A percentile compares a stretch with the other conserved stretches of the same genome.
These are phyloP conservation scores for Lordiphosa mommai DNA, from an alignment of 1,140 invertebrate species.

Conservation along the genomic window DNA sequence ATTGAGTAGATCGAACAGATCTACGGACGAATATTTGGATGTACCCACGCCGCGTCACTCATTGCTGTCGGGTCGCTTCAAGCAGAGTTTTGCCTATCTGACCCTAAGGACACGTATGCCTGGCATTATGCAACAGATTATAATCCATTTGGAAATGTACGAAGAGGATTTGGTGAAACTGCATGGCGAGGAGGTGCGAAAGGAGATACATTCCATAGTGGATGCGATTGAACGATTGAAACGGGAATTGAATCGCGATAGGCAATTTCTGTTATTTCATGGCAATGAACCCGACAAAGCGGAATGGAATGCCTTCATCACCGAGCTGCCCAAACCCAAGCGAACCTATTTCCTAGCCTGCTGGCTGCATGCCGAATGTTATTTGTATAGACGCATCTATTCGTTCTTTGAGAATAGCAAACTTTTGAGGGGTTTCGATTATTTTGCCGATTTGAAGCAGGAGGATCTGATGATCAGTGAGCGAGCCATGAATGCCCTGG, in stretches of 20 bases:
- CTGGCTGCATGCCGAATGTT: conserved; percentile 96
- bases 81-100: conserved; percentile 60
- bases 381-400: conserved; percentile 91
- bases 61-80: conserved; percentile 47
- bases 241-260: conserved; percentile 26
- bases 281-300: conserved; percentile 48
- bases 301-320: conserved; percentile 59
- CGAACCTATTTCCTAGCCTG: conserved; percentile 87
- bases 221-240: conserved; percentile 27
- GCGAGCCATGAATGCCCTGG: conserved; percentile 82
- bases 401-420: conserved; percentile 89
- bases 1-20: neutral
- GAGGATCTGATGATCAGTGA: conserved; percentile 82
- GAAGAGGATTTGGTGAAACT: neutral
- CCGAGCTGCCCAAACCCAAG: conserved; percentile 37
- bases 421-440: conserved; percentile 86
- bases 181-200: conserved; percentile 22
- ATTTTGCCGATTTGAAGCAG: conserved; percentile 88
- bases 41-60: conserved; percentile 48
- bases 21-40: neutral
- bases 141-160: neutral
- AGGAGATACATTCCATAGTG: conserved; percentile 25
- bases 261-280: conserved; percentile 30
- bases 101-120: conserved; percentile 42
- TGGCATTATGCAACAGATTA: conserved; percentile 47